These are phyloP conservation scores for Peromyscus maniculatus DNA, from an alignment of 2,113 vertebrate species.

Conservation along the genomic window DNA sequence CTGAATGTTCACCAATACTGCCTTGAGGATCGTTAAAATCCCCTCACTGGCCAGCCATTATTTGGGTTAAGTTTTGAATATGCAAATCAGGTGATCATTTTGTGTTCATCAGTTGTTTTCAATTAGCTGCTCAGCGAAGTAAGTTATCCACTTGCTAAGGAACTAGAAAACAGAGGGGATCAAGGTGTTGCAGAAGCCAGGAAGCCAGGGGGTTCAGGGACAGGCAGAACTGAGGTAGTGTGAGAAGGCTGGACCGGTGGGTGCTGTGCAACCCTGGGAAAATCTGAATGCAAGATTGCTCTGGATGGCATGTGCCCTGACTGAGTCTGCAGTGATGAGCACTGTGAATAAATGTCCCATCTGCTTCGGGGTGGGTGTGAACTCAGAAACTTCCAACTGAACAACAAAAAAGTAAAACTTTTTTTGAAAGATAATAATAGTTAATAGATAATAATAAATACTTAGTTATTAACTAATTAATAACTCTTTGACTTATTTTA, in stretches of 20 bases:
- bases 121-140: not conserved
- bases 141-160: not conserved
- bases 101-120: not conserved
- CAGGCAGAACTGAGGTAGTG: not conserved
- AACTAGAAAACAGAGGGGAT: slow-evolving; percentile 10
- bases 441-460: no score
- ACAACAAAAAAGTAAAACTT: not conserved
- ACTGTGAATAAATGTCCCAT: not conserved
- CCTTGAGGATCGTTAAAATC: not conserved
- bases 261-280: not conserved
- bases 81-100: not conserved
- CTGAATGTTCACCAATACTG: not conserved
- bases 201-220: not conserved
- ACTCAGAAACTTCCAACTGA: not conserved
- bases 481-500: slow-evolving; percentile 13
- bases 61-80: not conserved
- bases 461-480: not conserved
- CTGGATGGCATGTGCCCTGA: not conserved
- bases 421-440: not conserved
- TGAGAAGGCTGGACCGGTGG: not conserved
- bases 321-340: not conserved
- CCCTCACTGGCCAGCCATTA: not conserved
- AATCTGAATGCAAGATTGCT: not conserved
- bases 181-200: not conserved
- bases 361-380: not conserved